Conservation (phyloP, 1,140 invertebrate genomes). For the Listronotus oregonensis region DNA sequence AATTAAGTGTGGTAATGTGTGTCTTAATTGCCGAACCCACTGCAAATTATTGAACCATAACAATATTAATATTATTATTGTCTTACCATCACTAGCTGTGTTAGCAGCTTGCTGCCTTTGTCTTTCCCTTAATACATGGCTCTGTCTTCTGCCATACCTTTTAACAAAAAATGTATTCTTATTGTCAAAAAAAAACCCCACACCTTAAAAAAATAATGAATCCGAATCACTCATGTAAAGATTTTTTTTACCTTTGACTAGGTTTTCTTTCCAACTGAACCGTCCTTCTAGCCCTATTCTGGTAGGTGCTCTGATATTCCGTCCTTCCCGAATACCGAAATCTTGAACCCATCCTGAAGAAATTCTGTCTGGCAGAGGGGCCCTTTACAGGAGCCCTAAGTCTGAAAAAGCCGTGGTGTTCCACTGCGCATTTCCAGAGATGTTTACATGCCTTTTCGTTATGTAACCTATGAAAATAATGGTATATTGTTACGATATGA, state of each 20-base stretch:
- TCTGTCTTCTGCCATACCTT: slow-evolving; percentile 80
- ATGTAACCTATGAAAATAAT: slow-evolving; percentile 65
- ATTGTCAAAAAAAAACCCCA: too few relatives aligned
- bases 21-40: too few relatives aligned
- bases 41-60: too few relatives aligned
- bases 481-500: background rate
- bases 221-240: slow-evolving; percentile 63
- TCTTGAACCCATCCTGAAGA: slow-evolving; percentile 95
- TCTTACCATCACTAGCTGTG: slow-evolving; percentile 6
- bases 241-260: slow-evolving; percentile 79
- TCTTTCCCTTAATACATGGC: slow-evolving; percentile 70
- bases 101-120: slow-evolving; percentile 56
- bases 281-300: slow-evolving; percentile 84
- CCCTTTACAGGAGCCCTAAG: slow-evolving; percentile 88
- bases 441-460: slow-evolving; percentile 99
- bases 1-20: too few relatives aligned
- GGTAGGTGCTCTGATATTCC: slow-evolving; percentile 93
- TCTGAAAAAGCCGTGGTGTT: slow-evolving; percentile 98
- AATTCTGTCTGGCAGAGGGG: slow-evolving; percentile 88
- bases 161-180: slow-evolving; percentile 72
- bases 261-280: slow-evolving; percentile 95
- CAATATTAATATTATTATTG: background rate
- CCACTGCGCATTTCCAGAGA: slow-evolving; percentile 99
- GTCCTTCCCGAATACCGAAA: slow-evolving; percentile 95
- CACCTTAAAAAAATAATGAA: slow-evolving; percentile 50